Evolutionary conservation across 2,113 vertebrate species (phyloP), one percentile per base, ranked within the genome.

Genomic region (Hemibagrus wyckioides): DNA sequence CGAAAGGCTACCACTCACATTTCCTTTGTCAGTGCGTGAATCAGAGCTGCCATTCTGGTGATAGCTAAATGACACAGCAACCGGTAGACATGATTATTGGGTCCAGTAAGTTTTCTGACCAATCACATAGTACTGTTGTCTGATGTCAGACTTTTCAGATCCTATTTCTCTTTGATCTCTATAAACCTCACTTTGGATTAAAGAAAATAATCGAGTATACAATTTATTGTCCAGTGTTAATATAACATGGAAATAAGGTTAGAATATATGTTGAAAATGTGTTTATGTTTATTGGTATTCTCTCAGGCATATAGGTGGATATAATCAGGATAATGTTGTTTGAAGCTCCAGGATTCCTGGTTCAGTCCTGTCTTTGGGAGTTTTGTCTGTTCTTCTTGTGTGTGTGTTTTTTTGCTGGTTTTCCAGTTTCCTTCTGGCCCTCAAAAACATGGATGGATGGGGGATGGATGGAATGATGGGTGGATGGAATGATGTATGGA

Each of bases 41-140:
- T 52, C 15, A 7, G 28, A 52, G 75, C 75, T 52, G 44, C 48
- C 48, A 79, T 79, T 79, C 48, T 79, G 28, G 5, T 79, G 75
- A 52, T 79, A 30, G 15, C 28, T 79, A 54, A 52, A 79, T 79
- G 75, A 79, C 48, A 52, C 13, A 77, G 75, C 44, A 77, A 50
- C 75, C 2, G n/a, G 41, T 30, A 15, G 48, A 54, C 75, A 52
- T 79, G 75, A 79, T 52, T 79, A 79, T 30, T 30, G 48, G 75
- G 48, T 79, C 44, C 15, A 50, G 25, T 48, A 76, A 2, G 6
- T 52, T 77, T 77, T 77, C 28, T 52, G 75, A 52, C 75, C 15
- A 54, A 30, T 79, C n/a, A 30, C 19, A 19, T 52, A 6, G 48
- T 77, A 52, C 75, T 30, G 48, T 52, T 77, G 75, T 54, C 28